These are phyloP conservation scores for Geothlypis trichas DNA, from an alignment of 2,113 vertebrate species.

Conservation along the genomic window DNA sequence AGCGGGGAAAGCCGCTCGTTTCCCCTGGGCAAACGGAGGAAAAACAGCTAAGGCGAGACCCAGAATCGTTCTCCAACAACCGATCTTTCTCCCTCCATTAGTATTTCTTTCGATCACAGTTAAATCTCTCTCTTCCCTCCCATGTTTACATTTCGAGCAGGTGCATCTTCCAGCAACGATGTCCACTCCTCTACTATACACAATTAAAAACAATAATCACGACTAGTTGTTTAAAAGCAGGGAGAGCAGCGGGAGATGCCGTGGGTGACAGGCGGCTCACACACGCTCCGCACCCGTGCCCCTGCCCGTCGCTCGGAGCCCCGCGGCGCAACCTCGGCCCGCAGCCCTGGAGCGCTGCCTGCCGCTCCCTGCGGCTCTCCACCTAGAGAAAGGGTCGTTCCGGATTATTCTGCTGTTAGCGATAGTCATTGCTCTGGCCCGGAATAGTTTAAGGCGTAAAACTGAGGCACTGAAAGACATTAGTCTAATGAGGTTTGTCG, in stretches of 20 bases:
- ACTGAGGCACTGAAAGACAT: constrained; percentile 52
- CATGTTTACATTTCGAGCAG: background rate
- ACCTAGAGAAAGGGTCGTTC: constrained; percentile 27
- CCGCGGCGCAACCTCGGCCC: background rate
- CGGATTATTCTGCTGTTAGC: constrained; percentile 18
- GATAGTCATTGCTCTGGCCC: background rate
- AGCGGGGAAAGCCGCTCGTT: accelerated
- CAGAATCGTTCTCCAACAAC: background rate
- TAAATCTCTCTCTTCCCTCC: background rate
- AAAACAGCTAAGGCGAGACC: background rate
- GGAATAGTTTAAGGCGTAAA: constrained; percentile 47
- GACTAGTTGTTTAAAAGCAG: background rate
- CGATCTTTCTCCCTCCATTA: background rate
- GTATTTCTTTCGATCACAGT: background rate
- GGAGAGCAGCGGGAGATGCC: background rate
- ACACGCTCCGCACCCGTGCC: background rate
- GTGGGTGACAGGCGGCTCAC: background rate
- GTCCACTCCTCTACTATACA: background rate
- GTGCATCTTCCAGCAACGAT: background rate
- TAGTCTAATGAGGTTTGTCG: constrained; percentile 60
- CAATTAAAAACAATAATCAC: background rate
- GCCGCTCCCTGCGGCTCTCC: background rate
- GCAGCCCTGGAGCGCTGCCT: background rate
- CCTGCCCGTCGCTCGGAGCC: background rate
- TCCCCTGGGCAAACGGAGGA: background rate